These are phyloP conservation scores for Ciconia boyciana DNA, from an alignment of 2,113 vertebrate genomes.

Conservation along the genomic window DNA sequence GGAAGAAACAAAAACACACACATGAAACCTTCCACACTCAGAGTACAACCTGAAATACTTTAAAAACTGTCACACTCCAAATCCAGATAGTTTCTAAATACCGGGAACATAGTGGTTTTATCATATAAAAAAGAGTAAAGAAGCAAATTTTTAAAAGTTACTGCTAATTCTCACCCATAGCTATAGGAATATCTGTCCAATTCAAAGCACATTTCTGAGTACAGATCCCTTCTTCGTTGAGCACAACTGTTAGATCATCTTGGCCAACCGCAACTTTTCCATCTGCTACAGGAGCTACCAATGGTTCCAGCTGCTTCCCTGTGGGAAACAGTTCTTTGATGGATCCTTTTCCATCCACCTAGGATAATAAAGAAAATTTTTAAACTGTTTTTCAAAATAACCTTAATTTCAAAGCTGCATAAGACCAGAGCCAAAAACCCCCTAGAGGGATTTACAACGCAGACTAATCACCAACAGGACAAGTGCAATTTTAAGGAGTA, in stretches of 20 bases:
- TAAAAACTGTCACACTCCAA: neutral
- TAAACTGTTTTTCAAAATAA: neutral
- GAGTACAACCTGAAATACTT: neutral
- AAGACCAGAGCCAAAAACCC: neutral
- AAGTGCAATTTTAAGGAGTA: neutral
- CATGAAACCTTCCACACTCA: neutral
- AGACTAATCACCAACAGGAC: neutral
- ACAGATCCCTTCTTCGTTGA: slow-evolving; percentile 93
- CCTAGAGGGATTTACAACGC: neutral
- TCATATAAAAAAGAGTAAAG: neutral
- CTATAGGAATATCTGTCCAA: slow-evolving; percentile 98
- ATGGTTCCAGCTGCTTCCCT: slow-evolving; percentile 94
- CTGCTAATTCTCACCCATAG: slow-evolving; percentile 85
- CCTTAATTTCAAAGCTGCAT: neutral
- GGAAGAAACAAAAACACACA: neutral
- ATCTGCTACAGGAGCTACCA: slow-evolving; percentile 92
- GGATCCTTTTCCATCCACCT: slow-evolving; percentile 96
- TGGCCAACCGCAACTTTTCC: slow-evolving; percentile 97
- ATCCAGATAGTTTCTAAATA: neutral
- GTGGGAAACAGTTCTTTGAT: slow-evolving; percentile 98
- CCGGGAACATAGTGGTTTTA: neutral
- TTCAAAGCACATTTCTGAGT: slow-evolving; percentile 97
- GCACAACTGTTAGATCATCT: slow-evolving; percentile 95
- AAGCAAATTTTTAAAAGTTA: neutral
- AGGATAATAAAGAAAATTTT: neutral